Percentiles rank a stretch among this genome's conserved stretches.
phyloP scores from a whole-genome alignment of 2,888 invertebrate genomes.

The Chrysotoxum bicinctum region DNA sequence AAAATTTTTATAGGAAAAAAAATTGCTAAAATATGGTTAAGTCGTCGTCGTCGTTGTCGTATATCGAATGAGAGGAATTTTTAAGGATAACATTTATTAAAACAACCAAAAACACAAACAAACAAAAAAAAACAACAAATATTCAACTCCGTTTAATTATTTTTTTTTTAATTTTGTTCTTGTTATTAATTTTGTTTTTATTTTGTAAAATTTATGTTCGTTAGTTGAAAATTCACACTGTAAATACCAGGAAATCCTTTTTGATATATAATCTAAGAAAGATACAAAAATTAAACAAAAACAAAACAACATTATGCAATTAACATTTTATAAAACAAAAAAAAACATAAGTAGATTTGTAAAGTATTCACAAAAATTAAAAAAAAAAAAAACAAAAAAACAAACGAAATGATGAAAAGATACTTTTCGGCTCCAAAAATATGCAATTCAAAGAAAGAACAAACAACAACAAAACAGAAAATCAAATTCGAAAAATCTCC shows the following conservation, averaged over 20 bases:
- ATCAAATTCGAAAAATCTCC: conserved; percentile 60
- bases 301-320: conserved; percentile 75
- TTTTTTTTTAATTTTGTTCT: neutral
- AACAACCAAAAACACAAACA: conserved; percentile 35
- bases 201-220: conserved; percentile 1
- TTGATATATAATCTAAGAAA: conserved; percentile 66
- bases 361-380: conserved; percentile 59
- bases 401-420: conserved; percentile 54
- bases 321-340: conserved; percentile 65
- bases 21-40: conserved; percentile 68
- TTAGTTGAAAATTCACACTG: conserved; percentile 44
- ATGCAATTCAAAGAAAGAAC: conserved; percentile 67
- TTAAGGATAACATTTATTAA: conserved; percentile 43
- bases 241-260: conserved; percentile 67
- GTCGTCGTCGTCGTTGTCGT: conserved; percentile 61
- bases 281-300: conserved; percentile 67
- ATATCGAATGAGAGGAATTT: conserved; percentile 59
- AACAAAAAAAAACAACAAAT: conserved; percentile 34
- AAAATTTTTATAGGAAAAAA: conserved; percentile 72
- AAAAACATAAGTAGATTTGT: conserved; percentile 68
- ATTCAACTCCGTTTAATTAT: conserved; percentile 62
- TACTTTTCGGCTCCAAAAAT: conserved; percentile 72
- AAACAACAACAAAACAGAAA: conserved; percentile 39
- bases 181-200: neutral
- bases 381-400: conserved; percentile 2